These are phyloP conservation scores for Dicycla oo DNA, from an alignment of 2,888 invertebrate species.

Conservation along the genomic window DNA sequence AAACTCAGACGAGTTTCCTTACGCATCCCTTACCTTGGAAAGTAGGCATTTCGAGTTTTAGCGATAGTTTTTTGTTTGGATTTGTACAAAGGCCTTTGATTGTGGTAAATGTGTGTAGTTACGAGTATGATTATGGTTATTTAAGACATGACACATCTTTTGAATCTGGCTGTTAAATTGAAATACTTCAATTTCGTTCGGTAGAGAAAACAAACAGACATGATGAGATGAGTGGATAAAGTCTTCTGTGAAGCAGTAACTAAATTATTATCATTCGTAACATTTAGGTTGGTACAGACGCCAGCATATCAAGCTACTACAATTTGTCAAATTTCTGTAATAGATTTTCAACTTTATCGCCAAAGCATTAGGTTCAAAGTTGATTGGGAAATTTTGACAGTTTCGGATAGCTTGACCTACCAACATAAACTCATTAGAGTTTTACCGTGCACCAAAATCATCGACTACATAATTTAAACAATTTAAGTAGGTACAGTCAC, in stretches of 20 bases:
- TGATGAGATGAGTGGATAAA: fast-evolving
- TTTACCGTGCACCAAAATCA: too few relatives aligned
- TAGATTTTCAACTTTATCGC: too few relatives aligned
- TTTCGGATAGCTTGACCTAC: too few relatives aligned
- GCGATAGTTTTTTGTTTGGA: background rate
- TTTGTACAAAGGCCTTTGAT: constrained; percentile 1
- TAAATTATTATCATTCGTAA: too few relatives aligned
- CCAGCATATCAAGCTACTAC: too few relatives aligned
- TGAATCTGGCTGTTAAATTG: background rate
- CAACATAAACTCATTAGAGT: too few relatives aligned
- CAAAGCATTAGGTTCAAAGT: too few relatives aligned
- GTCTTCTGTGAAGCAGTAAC: background rate
- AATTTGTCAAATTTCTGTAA: too few relatives aligned
- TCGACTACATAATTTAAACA: too few relatives aligned
- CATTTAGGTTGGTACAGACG: too few relatives aligned
- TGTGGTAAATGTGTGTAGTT: background rate
- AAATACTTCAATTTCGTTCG: background rate
- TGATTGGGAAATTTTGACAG: too few relatives aligned
- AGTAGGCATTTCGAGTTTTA: background rate
- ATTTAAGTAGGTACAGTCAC: too few relatives aligned
- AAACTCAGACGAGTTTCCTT: constrained; percentile 64
- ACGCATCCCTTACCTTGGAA: constrained; percentile 51
- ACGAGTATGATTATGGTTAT: background rate
- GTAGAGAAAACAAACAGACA: background rate
- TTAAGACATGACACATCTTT: background rate